Conservation (phyloP, 2,797 vertebrate species). For the Hemitrygon akajei region DNA sequence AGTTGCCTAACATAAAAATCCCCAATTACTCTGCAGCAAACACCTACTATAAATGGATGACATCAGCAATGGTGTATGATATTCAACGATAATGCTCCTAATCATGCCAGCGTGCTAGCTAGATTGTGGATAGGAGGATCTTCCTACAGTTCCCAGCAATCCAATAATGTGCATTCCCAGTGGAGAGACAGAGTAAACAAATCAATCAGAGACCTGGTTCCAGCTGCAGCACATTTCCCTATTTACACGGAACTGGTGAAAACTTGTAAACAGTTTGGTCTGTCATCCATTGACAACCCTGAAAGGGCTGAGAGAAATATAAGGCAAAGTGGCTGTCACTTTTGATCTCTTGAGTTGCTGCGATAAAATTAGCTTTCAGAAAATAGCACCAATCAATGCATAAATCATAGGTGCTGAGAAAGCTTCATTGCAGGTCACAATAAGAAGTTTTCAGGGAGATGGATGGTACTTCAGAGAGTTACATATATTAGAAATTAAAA, state of each 20-base stretch:
- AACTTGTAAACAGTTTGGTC: neutral
- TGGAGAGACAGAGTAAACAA: neutral
- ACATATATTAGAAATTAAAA: neutral
- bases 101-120: neutral
- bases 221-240: neutral
- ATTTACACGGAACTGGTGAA: neutral
- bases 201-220: neutral
- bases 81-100: neutral
- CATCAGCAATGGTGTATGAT: neutral
- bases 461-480: constrained; percentile 15
- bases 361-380: neutral
- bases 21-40: too few relatives aligned
- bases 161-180: neutral
- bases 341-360: neutral
- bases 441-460: neutral
- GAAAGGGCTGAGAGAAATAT: neutral
- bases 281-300: neutral
- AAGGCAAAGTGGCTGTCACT: neutral
- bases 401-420: neutral
- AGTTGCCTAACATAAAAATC: neutral
- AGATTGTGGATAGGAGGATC: neutral
- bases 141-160: neutral
- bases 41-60: neutral
- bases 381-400: constrained; percentile 26
- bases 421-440: constrained; percentile 9